Conservation (phyloP, 2,113 vertebrate genomes). For the Ageneiosus marmoratus region DNA sequence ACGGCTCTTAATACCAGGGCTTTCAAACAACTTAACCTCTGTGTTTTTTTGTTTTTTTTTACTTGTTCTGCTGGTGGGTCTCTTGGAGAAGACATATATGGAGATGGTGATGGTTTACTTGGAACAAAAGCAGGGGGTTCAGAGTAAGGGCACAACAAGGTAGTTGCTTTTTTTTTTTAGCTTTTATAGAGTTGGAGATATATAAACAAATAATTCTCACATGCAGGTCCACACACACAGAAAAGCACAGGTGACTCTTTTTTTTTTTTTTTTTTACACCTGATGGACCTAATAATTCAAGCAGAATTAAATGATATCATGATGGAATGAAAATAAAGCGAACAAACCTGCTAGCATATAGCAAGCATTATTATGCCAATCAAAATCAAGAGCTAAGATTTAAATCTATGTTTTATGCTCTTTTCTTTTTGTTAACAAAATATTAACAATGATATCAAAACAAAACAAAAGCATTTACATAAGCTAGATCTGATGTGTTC, state of each 20-base stretch:
- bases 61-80: conserved; percentile 48
- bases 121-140: conserved; percentile 20
- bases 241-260: conserved; percentile 1
- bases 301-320: conserved; percentile 18
- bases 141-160: conserved; percentile 16
- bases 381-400: too few species aligned
- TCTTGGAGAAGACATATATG: conserved; percentile 40
- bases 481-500: not conserved
- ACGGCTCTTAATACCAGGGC: conserved; percentile 82
- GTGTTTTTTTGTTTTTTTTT: conserved; percentile 62
- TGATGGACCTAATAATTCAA: not conserved
- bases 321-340: not conserved
- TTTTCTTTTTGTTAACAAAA: conserved; percentile 6
- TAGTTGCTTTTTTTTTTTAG: conserved; percentile 15
- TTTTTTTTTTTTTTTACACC: too few species aligned
- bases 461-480: not conserved
- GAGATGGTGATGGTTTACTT: conserved; percentile 49
- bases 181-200: conserved; percentile 32
- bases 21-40: conserved; percentile 85
- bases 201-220: conserved; percentile 1
- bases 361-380: not conserved
- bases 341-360: not conserved
- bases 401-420: not conserved
- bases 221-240: conserved; percentile 4
- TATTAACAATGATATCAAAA: not conserved